A percentile compares a stretch with the other conserved stretches of the same genome.
phyloP scores from a whole-genome alignment of 2,113 vertebrate species.

The Vulpes lagopus region DNA sequence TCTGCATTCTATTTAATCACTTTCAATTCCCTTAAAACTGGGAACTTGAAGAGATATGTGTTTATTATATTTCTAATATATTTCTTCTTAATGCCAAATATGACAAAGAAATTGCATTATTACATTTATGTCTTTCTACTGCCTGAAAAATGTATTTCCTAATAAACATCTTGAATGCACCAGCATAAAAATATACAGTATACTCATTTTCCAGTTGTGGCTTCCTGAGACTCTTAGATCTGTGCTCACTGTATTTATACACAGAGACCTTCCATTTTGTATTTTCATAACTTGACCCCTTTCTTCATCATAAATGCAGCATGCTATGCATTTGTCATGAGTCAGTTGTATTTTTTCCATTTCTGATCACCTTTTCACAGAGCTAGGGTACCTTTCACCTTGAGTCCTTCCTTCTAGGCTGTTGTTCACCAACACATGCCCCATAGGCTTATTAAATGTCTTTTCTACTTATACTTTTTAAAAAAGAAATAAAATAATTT shows the following conservation, averaged over 20 bases:
- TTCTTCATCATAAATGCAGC: background rate
- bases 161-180: background rate
- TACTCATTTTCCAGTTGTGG: background rate
- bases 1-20: constrained; percentile 47
- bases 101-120: constrained; percentile 9
- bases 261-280: background rate
- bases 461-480: background rate
- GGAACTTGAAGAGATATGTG: background rate
- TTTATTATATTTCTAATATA: constrained; percentile 29
- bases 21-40: constrained; percentile 48
- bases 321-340: background rate
- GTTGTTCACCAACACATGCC: background rate
- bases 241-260: background rate
- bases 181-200: background rate
- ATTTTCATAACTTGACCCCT: background rate
- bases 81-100: constrained; percentile 41
- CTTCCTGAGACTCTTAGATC: background rate
- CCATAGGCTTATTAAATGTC: background rate
- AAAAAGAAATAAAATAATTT: background rate
- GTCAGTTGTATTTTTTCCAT: background rate
- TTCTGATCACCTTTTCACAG: constrained; percentile 10
- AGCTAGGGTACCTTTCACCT: background rate
- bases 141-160: constrained; percentile 21
- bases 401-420: background rate
- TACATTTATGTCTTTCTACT: constrained; percentile 37